These are phyloP conservation scores for Micromesistius poutassou DNA, from an alignment of 2,797 vertebrate genomes.

Conservation along the genomic window DNA sequence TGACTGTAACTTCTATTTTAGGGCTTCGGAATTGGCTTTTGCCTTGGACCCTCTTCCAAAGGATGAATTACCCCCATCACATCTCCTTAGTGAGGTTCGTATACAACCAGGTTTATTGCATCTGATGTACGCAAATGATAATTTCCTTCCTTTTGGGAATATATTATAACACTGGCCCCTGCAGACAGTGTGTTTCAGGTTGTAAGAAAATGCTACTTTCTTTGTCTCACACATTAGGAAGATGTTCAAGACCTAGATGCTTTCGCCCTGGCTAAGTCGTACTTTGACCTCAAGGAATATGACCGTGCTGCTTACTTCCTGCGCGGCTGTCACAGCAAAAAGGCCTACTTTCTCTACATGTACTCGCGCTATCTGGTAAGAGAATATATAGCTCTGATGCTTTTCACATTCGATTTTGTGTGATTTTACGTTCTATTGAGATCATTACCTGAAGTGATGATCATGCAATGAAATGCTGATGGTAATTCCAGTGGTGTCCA, in stretches of 20 bases:
- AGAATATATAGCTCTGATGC: neutral
- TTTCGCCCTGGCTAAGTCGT: constrained; percentile 93
- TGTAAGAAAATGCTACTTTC: neutral
- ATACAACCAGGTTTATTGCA: neutral
- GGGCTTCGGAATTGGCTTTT: constrained; percentile 94
- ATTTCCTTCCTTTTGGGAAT: neutral
- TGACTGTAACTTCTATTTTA: constrained; percentile 49
- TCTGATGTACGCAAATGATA: neutral
- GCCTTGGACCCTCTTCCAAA: constrained; percentile 83
- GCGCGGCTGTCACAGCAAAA: constrained; percentile 91
- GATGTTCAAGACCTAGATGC: constrained; percentile 93
- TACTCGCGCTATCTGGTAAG: constrained; percentile 96
- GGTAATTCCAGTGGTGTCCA: neutral
- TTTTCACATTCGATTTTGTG: neutral
- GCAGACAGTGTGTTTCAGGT: neutral
- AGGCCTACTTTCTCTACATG: constrained; percentile 98
- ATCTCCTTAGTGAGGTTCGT: constrained; percentile 83
- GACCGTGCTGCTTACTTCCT: constrained; percentile 95
- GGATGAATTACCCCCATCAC: constrained; percentile 78
- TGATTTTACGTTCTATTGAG: too few species aligned
- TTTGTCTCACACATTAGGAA: constrained; percentile 71
- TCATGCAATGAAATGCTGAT: neutral
- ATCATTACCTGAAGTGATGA: neutral
- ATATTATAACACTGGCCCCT: neutral
- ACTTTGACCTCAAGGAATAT: constrained; percentile 98